A percentile compares a stretch with the other conserved stretches of the same genome.
Conservation (phyloP, 2,888 invertebrate genomes). For the Therioaphis trifolii region DNA sequence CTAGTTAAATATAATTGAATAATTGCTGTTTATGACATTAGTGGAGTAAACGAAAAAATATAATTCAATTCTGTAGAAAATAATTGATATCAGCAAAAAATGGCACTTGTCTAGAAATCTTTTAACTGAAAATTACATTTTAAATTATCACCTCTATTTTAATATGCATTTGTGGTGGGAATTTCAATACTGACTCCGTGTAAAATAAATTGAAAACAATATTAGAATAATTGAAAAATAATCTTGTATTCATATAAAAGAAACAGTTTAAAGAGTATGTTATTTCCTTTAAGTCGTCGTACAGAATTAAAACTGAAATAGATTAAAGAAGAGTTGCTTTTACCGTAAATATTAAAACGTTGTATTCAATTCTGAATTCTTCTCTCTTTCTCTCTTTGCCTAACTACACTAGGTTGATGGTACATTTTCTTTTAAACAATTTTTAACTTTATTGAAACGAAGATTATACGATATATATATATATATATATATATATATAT, state of each 20-base stretch:
- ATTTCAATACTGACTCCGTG: too few relatives aligned
- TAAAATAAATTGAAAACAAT: not conserved
- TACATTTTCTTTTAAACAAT: not conserved
- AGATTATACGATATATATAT: not conserved
- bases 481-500: not conserved
- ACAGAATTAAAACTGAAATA: not conserved
- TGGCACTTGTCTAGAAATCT: too few relatives aligned
- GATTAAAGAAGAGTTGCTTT: not conserved
- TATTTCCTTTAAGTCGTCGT: not conserved
- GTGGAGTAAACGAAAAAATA: too few relatives aligned
- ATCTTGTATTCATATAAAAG: not conserved
- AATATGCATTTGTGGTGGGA: too few relatives aligned
- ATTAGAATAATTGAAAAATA: not conserved
- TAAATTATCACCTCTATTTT: too few relatives aligned
- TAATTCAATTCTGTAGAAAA: too few relatives aligned
- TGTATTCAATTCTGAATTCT: not conserved
- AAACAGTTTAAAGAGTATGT: too few relatives aligned
- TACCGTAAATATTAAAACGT: not conserved
- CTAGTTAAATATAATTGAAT: too few relatives aligned
- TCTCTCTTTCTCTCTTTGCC: not conserved
- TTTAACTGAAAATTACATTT: too few relatives aligned
- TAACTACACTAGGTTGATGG: not conserved
- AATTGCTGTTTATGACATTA: too few relatives aligned
- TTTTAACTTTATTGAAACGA: not conserved
- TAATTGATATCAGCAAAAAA: too few relatives aligned